Base-by-base conservation (phyloP, 1,140 invertebrate species). In the Zaprionus nigranus region DNA sequence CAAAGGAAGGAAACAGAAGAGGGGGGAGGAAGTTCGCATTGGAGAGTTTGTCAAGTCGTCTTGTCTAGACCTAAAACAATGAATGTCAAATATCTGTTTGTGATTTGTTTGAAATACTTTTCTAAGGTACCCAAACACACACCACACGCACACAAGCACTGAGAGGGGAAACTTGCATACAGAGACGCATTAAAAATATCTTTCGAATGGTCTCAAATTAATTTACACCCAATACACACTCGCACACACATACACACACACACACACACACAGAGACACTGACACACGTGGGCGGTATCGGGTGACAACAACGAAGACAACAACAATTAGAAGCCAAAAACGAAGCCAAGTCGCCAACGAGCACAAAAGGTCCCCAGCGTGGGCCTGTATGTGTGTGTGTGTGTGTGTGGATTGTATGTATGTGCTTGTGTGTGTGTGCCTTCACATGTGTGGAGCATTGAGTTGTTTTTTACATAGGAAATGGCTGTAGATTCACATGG, bases 31-130 rank as follows among this genome's bases (percentile, higher is more conserved):
- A n/a, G 60, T 43, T 15, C 13, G 30, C 38, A 62, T 28, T 43
- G 22, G 40, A 53, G 60, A n/a, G 34, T 65, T n/a, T 75, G 70
- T 63, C 78, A 75, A 82, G 69, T 40, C 62, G 79, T 67, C 63
- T 64, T 62, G 84, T 90, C 84, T 88, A 90, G 85, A 90, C 84
- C 81, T 85, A 70, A 81, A 81, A 88, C 84, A 88, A 88, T 84
- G 84, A 81, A 88, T 81, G 68, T 79, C 66, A 67, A 88, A 88
- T 90, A 88, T 88, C 84, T 88, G 84, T 88, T 88, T 88, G 78
- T 88, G 84, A 88, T 88, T 88, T 88, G 85, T 88, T 88, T 88
- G 68, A 82, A 87, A 88, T 88, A 84, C 84, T 90, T 88, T 87
- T 83, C 73, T 61, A 59, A 76, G 67, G 36, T 59, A 46, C 46